Percentiles rank a stretch among this genome's conserved stretches.
Evolutionary conservation across 2,113 vertebrate genomes (phyloP).

Genomic region (Campylorhamphus procurvoides): DNA sequence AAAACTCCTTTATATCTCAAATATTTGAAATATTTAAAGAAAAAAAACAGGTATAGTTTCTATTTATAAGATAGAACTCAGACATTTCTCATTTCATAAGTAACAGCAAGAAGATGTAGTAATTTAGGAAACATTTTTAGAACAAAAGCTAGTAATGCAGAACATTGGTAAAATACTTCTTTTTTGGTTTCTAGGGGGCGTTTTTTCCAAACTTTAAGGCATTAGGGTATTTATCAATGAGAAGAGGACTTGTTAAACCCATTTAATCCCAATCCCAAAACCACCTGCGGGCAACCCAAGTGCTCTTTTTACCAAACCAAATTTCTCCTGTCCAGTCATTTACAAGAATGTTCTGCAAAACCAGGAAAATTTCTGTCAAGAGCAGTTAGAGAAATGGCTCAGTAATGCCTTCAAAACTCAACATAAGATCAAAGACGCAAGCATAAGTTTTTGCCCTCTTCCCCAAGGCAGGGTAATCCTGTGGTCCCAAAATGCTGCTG

Average conservation of each 20-base stretch:
- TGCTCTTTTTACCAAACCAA: neutral
- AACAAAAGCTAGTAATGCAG: neutral
- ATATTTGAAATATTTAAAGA: neutral
- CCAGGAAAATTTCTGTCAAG: neutral
- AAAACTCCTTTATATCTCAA: neutral
- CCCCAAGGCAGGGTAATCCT: neutral
- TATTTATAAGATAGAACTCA: neutral
- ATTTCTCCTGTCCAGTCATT: neutral
- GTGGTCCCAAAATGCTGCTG: neutral
- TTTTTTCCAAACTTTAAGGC: neutral
- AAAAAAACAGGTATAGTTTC: neutral
- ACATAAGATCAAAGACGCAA: neutral
- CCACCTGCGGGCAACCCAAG: neutral
- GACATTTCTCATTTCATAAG: neutral
- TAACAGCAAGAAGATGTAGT: neutral
- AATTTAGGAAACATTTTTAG: neutral
- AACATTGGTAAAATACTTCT: neutral
- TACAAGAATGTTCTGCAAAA: neutral
- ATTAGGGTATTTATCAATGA: neutral
- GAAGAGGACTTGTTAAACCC: neutral
- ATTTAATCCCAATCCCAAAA: neutral
- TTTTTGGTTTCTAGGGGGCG: neutral
- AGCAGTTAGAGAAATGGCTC: neutral
- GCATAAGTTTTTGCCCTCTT: neutral
- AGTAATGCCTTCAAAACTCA: neutral